Evolutionary conservation across 2,797 vertebrate genomes (phyloP), one percentile per base, ranked within the genome.

Genomic region (Uromys caudimaculatus): DNA sequence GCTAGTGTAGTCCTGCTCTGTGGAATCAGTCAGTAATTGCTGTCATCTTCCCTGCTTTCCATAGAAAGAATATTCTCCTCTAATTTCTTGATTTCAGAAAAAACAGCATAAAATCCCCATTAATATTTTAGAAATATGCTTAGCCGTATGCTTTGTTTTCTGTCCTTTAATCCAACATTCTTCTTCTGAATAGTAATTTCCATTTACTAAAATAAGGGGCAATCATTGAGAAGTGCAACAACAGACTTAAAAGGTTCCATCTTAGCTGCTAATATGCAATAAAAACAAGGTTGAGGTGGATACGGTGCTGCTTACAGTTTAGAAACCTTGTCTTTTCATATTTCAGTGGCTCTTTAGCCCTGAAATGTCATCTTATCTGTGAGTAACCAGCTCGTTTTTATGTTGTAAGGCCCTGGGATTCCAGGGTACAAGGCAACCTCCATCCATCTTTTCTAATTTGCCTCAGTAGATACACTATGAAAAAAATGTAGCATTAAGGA

Each of bases 361-460:
- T 83, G 87, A 90, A 95, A 93, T 0, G 0, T 85, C 95, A 64
- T 19, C 89, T 23, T 50, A 52, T 97, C 73, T 82, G 19, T 92
- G 95, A 95, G 11, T 77, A 90, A 50, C 38, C 32, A 76, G 62
- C 92, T 87, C 19, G 27, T 97, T 98, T 97, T 96, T 95, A 90
- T 81, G 44, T 92, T 81, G 78, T 75, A 97, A 76, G 78, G 83
- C 58, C 38, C 67, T 96, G 88, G 67, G 91, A 96, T 96, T 97
- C 96, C 44, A 96, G 79, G 96, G 82, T 96, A 90, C 93, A 97
- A 97, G 92, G 54, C 29, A 58, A 19, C 50, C n/a, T 58, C 0
- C 10, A 97, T 98, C 94, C 89, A 79, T 98, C 95, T 97, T 95
- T 95, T 83, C 90, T 97, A 93, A 98, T 98, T 97, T 97, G 76